phyloP scores from a whole-genome alignment of 2,888 invertebrate genomes.

The Calameuta pallipes region DNA sequence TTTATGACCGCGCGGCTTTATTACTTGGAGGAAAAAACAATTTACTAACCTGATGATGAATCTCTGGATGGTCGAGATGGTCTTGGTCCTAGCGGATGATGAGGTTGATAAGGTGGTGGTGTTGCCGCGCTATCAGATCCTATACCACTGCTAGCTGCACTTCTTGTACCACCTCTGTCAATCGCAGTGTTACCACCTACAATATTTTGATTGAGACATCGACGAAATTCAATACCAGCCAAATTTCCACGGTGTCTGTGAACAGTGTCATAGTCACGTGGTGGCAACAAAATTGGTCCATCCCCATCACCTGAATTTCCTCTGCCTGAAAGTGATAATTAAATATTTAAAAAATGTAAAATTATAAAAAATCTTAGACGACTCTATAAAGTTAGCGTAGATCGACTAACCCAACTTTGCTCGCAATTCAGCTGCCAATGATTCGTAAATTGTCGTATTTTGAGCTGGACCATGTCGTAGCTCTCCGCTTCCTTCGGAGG shows the following conservation, averaged over 20 bases:
- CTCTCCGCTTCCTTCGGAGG: slow-evolving; percentile 80
- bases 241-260: slow-evolving; percentile 83
- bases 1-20: not conserved
- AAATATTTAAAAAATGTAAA: not conserved
- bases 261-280: slow-evolving; percentile 94
- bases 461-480: slow-evolving; percentile 78
- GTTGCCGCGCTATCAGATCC: slow-evolving; percentile 91
- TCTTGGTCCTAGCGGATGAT: slow-evolving; percentile 56
- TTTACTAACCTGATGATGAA: slow-evolving; percentile 61
- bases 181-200: slow-evolving; percentile 68
- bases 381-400: not conserved
- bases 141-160: slow-evolving; percentile 88
- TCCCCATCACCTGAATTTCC: slow-evolving; percentile 61
- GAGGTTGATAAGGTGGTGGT: slow-evolving; percentile 68
- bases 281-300: slow-evolving; percentile 87
- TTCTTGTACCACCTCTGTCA: slow-evolving; percentile 64
- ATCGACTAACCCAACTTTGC: slow-evolving; percentile 73
- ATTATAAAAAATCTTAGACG: not conserved
- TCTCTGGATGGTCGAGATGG: slow-evolving; percentile 63
- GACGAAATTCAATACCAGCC: slow-evolving; percentile 76
- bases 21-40: not conserved
- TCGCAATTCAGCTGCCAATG: slow-evolving; percentile 90
- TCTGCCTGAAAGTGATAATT: slow-evolving; percentile 45
- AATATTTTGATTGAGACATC: slow-evolving; percentile 79
- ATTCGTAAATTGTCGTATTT: slow-evolving; percentile 86